Percentiles rank a stretch among this genome's conserved stretches.
Conservation (phyloP, 2,113 vertebrate genomes). For the Pogonocichla stellata region DNA sequence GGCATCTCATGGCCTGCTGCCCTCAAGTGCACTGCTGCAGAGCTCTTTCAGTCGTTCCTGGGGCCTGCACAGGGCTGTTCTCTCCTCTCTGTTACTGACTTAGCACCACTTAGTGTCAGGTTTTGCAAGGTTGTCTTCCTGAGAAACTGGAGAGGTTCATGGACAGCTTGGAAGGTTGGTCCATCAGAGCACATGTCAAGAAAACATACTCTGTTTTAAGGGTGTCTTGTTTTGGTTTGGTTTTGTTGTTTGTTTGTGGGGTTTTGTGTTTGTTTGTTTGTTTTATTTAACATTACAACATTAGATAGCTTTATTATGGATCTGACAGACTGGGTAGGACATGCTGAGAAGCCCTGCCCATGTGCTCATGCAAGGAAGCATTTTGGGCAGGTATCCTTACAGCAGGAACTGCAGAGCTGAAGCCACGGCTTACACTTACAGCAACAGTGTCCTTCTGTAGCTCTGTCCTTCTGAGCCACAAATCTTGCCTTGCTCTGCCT, state of each 20-base stretch:
- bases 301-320: neutral
- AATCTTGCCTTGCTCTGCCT: neutral
- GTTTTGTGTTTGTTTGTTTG: neutral
- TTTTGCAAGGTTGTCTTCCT: neutral
- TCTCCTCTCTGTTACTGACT: neutral
- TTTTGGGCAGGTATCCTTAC: neutral
- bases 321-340: neutral
- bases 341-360: neutral
- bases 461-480: neutral
- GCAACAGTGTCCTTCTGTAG: neutral
- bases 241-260: neutral
- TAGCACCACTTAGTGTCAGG: neutral
- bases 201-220: neutral
- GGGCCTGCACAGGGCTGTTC: neutral
- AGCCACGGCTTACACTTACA: neutral
- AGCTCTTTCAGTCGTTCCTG: fast-evolving
- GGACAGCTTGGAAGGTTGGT: neutral
- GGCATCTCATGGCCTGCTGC: neutral
- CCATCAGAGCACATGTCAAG: neutral
- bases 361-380: neutral
- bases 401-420: neutral
- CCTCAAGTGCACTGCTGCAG: neutral
- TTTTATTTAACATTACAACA: neutral
- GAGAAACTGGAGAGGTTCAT: neutral
- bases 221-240: too few species aligned